These are phyloP conservation scores for Sardina pilchardus DNA, from an alignment of 2,113 vertebrate species.

Conservation along the genomic window DNA sequence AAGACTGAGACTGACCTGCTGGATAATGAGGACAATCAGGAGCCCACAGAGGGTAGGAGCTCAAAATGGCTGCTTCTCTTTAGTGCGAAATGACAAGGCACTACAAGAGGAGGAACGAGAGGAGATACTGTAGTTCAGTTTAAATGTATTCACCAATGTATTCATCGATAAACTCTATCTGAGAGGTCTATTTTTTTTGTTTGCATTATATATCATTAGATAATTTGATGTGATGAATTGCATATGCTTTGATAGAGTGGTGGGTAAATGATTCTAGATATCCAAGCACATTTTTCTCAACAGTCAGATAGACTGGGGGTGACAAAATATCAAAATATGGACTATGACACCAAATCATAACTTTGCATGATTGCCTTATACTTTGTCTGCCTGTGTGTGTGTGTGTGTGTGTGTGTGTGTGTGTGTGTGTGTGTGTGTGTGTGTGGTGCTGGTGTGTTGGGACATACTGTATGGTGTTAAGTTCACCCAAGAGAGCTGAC, in stretches of 20 bases:
- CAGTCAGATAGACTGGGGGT: no score
- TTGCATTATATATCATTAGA: no score
- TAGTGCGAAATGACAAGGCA: not conserved
- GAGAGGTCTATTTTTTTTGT: no score
- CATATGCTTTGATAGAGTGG: no score
- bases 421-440: constrained; percentile 11
- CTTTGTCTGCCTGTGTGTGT: not conserved
- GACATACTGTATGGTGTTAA: constrained; percentile 45
- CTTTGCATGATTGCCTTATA: not conserved
- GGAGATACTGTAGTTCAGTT: not conserved
- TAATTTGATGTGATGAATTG: no score
- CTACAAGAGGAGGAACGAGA: not conserved
- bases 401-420: not conserved
- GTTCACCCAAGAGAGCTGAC: constrained; percentile 83
- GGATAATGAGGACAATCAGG: constrained; percentile 75
- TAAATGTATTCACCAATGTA: not conserved
- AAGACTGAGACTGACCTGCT: constrained; percentile 74
- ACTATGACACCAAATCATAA: not conserved
- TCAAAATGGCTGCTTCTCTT: not conserved
- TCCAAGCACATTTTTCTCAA: no score
- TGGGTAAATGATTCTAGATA: no score
- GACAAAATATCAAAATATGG: not conserved
- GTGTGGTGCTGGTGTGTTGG: not conserved
- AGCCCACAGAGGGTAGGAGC: constrained; percentile 78
- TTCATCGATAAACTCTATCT: no score